Evolutionary conservation across 2,113 vertebrate genomes (phyloP).

Genomic region (Chunga burmeisteri): DNA sequence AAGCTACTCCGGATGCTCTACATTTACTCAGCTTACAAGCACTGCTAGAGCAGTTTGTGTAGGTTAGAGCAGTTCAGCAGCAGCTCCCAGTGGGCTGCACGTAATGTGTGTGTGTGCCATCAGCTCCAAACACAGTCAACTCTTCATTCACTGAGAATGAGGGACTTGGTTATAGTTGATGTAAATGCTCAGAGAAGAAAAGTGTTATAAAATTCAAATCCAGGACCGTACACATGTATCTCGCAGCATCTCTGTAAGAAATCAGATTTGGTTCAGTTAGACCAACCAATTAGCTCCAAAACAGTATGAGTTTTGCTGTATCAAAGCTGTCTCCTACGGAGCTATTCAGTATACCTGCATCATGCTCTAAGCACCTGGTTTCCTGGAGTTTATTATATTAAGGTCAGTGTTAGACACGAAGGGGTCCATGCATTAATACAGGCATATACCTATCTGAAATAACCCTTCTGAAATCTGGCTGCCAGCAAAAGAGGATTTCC

Average conservation of each 20-base stretch:
- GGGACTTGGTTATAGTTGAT: background rate
- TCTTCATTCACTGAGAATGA: background rate
- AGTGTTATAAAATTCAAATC: background rate
- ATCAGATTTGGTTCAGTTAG: background rate
- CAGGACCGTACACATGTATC: background rate
- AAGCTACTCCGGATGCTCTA: background rate
- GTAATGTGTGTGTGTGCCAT: background rate
- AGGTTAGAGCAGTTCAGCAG: background rate
- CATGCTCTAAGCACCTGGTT: background rate
- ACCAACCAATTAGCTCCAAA: background rate
- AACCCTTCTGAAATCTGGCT: background rate
- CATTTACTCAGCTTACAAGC: background rate
- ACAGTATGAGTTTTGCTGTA: background rate
- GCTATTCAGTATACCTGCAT: background rate
- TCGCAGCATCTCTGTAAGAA: background rate
- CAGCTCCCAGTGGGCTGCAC: background rate
- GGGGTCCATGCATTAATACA: background rate
- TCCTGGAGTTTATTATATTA: background rate
- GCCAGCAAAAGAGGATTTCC: background rate
- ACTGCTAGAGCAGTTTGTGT: background rate
- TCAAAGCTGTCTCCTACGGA: background rate
- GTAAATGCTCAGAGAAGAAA: background rate
- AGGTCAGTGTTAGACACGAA: background rate
- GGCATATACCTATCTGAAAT: background rate
- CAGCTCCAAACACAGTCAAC: background rate